Evolutionary conservation across 2,888 invertebrate genomes (phyloP).

Genomic region (Corbicula japonica): DNA sequence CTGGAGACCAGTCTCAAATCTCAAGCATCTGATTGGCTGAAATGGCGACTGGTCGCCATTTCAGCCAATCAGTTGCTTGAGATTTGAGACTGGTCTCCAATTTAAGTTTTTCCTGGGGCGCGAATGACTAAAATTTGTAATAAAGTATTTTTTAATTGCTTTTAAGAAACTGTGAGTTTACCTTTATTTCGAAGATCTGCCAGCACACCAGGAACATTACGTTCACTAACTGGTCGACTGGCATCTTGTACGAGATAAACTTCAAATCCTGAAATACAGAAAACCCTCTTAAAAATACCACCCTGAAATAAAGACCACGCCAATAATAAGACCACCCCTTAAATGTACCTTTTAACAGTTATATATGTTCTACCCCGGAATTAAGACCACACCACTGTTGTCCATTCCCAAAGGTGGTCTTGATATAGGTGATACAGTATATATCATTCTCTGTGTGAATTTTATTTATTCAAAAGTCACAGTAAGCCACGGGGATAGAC

Average conservation of each 20-base stretch:
- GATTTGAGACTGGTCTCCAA: neutral
- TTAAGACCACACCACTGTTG: neutral
- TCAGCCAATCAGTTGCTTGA: neutral
- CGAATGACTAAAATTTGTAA: neutral
- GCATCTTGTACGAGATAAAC: slow-evolving; percentile 63
- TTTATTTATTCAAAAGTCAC: too few relatives aligned
- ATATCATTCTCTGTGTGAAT: too few relatives aligned
- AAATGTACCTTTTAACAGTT: neutral
- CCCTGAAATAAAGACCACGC: slow-evolving; percentile 2
- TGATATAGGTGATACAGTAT: too few relatives aligned
- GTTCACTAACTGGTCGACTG: slow-evolving; percentile 43
- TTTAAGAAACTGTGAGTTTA: slow-evolving; percentile 6
- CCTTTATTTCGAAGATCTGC: slow-evolving; percentile 52
- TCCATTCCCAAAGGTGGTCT: too few relatives aligned
- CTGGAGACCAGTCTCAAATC: neutral
- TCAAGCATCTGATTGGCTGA: neutral
- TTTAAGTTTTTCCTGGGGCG: neutral
- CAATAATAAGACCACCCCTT: neutral
- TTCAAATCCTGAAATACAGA: slow-evolving; percentile 53
- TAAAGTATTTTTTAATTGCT: neutral
- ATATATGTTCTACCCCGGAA: neutral
- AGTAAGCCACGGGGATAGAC: too few relatives aligned
- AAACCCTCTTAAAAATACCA: neutral
- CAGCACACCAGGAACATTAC: slow-evolving; percentile 34
- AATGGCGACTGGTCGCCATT: neutral